Conservation (phyloP, 2,113 vertebrate genomes). For the Cyphomyrus discorhynchus region DNA sequence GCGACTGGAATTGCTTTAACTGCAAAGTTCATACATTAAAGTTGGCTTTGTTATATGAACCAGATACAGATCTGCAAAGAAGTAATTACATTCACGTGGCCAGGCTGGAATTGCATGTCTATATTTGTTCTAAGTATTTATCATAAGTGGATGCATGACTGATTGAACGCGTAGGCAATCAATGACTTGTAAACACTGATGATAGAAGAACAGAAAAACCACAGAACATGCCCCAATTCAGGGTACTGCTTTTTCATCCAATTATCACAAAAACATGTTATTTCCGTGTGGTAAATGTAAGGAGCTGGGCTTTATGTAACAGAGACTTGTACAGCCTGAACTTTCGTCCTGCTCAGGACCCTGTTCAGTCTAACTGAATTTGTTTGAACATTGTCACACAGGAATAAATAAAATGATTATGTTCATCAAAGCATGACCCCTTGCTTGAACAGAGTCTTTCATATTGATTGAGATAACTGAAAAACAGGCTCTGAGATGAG, state of each 20-base stretch:
- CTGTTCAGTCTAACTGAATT: neutral
- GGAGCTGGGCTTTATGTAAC: neutral
- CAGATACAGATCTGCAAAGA: neutral
- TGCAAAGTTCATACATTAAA: neutral
- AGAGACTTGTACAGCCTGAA: neutral
- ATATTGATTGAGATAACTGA: neutral
- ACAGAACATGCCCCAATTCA: neutral
- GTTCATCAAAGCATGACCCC: neutral
- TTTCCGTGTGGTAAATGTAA: neutral
- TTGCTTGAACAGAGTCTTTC: neutral
- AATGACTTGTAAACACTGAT: neutral
- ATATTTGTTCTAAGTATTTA: neutral
- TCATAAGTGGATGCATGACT: neutral
- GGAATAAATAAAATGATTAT: conserved; percentile 6
- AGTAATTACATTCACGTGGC: neutral
- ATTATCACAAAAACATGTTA: neutral
- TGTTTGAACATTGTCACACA: neutral
- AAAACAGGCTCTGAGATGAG: neutral
- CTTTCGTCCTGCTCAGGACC: neutral
- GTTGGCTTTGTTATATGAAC: neutral
- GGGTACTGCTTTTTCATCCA: neutral
- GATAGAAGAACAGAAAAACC: neutral
- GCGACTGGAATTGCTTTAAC: neutral
- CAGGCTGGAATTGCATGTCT: neutral
- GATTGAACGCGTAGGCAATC: neutral